Percentiles rank a stretch among this genome's conserved stretches.
phyloP scores from a whole-genome alignment of 2,888 invertebrate species.

The Fissipunctia ypsillon region DNA sequence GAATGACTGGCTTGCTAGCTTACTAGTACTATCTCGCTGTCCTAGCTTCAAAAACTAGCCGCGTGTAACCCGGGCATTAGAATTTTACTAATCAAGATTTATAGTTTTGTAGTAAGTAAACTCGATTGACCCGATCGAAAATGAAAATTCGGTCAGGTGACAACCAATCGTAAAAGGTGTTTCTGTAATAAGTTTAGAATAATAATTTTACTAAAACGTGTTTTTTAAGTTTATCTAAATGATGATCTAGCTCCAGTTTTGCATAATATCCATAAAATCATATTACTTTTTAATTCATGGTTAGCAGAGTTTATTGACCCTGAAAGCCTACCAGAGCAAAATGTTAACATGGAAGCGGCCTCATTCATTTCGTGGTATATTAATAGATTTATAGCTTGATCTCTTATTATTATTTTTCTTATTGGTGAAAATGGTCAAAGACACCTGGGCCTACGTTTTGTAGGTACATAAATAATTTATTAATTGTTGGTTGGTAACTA shows the following conservation, averaged over 20 bases:
- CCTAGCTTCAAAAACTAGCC: background rate
- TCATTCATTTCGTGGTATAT: constrained; percentile 15
- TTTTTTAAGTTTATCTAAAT: constrained; percentile 20
- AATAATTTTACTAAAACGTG: background rate
- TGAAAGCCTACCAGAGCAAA: constrained; percentile 6
- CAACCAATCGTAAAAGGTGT: background rate
- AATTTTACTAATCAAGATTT: background rate
- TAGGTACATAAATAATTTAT: constrained; percentile 1
- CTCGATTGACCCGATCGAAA: constrained; percentile 1
- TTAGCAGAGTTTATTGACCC: constrained; percentile 29
- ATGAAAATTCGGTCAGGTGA: constrained; percentile 13
- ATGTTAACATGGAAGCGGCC: constrained; percentile 20
- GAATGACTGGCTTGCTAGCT: background rate
- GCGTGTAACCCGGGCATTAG: background rate
- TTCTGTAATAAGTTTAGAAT: background rate
- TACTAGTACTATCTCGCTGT: background rate
- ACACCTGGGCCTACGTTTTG: constrained; percentile 7
- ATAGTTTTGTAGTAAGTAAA: background rate
- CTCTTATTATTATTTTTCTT: background rate
- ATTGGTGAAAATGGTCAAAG: background rate
- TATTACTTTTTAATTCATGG: constrained; percentile 24
- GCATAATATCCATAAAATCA: constrained; percentile 19
- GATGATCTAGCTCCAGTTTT: constrained; percentile 15
- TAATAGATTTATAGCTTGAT: constrained; percentile 23
- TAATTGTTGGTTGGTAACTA: background rate